Evolutionary conservation across 1,140 invertebrate genomes (phyloP).

Genomic region (Papilio glaucus): DNA sequence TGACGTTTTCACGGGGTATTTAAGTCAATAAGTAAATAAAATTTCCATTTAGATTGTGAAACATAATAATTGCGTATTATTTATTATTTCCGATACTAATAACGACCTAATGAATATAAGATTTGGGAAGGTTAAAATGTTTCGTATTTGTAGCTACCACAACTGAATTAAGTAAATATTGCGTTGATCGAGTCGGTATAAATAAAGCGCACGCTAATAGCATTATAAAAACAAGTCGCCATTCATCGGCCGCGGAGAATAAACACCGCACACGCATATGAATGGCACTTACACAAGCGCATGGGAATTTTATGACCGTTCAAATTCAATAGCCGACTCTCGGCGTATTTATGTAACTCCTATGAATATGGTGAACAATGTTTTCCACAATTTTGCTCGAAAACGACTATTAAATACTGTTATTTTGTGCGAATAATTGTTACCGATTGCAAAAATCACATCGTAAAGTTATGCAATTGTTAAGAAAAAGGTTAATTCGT

Average conservation of each 20-base stretch:
- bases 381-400: neutral
- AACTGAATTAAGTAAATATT: no score
- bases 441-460: neutral
- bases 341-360: conserved; percentile 10
- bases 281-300: conserved; percentile 29
- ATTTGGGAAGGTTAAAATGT: no score
- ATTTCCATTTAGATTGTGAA: no score
- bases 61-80: no score
- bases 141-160: no score
- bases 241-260: neutral
- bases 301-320: conserved; percentile 25
- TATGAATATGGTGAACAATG: neutral
- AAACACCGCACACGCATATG: conserved; percentile 12
- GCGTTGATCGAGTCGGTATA: no score
- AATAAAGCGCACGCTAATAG: conserved; percentile 3
- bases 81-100: no score
- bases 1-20: neutral
- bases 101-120: no score
- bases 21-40: neutral
- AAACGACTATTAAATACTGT: neutral
- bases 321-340: conserved; percentile 24
- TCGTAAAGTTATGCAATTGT: neutral
- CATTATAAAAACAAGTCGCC: conserved; percentile 14
- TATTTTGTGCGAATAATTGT: neutral
- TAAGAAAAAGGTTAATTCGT: neutral